Conservation (phyloP, 37 sponge, comb jelly and placozoan species). For the Ephydatia muelleri region DNA sequence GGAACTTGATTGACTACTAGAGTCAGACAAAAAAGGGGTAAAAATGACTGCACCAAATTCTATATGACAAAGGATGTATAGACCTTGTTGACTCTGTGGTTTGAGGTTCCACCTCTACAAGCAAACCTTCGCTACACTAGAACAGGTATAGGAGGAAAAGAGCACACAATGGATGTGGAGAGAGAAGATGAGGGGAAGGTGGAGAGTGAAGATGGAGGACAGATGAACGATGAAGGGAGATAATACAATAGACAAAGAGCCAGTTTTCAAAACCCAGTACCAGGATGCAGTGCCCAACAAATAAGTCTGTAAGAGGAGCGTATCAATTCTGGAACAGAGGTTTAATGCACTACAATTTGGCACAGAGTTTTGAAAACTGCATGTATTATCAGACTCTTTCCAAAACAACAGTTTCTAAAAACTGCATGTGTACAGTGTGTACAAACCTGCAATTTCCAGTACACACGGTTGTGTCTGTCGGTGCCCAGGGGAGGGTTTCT, state of each 20-base stretch:
- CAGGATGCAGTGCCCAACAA: too few species aligned
- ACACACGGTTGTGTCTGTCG: conserved; percentile 46
- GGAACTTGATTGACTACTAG: not conserved
- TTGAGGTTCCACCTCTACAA: not conserved
- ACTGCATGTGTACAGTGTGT: not conserved
- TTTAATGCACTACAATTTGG: too few species aligned
- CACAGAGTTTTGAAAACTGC: too few species aligned
- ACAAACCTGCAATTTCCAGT: conserved; percentile 54
- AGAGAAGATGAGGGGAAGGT: not conserved
- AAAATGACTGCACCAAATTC: not conserved
- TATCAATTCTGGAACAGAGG: not conserved
- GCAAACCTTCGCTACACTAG: not conserved
- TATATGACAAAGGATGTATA: not conserved
- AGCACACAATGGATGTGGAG: not conserved
- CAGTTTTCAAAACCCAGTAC: too few species aligned
- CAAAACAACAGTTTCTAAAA: too few species aligned
- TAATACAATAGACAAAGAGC: too few species aligned
- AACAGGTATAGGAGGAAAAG: not conserved
- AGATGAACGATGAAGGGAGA: too few species aligned
- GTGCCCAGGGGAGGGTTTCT: conserved; percentile 36
- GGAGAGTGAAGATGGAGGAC: too few species aligned
- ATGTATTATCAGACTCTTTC: too few species aligned
- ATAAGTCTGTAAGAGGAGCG: too few species aligned
- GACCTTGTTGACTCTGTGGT: not conserved
- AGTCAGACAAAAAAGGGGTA: not conserved